Evolutionary conservation across 2,113 vertebrate species (phyloP), one percentile per base, ranked within the genome.

Genomic region (Collichthys lucidus): DNA sequence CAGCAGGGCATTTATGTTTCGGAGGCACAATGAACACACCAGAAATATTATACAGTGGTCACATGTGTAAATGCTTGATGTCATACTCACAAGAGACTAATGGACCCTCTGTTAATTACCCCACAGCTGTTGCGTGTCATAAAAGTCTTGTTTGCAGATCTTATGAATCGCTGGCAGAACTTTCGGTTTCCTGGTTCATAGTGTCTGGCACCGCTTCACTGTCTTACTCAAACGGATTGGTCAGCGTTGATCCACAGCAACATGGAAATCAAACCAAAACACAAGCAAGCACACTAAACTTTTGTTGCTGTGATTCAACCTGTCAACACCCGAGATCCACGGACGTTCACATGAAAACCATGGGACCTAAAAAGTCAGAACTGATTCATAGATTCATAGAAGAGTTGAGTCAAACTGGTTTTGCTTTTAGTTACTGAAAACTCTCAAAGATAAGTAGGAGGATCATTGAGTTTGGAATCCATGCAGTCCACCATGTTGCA

Each of bases 1-100:
- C 3, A 15, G n/a, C 16, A 4, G 19, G 5, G 22, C 0, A 65
- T 60, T 53, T 31, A 15, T 47, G 6, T 52, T n/a, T 29, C 11
- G 2, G n/a, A 4, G 11, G 22, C 1, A 73, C 35, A 57, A 16
- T 3, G 1, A 46, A 5, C 26, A 62, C 17, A 1, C 6, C 4
- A 59, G 19, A 61, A 69, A 44, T 31, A 61, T 14, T 22, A 11
- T 35, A 14, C 14, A 20, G n/a, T 15, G 55, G 22, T 46, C 64
- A 55, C 72, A 77, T 84, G 62, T 69, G 49, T 57, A 62, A 76
- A 65, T 19, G 47, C 29, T 49, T 24, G 55, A 75, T 71, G 35
- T 53, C 64, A 47, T 31, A 61, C 42, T 82, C 42, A 74, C 35
- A 55, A 0, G 0, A 49, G 40, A 57, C 47, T 24, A 75, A 67